Base-by-base conservation (phyloP, 2,113 vertebrate species). In the Seriola rivoliana region DNA sequence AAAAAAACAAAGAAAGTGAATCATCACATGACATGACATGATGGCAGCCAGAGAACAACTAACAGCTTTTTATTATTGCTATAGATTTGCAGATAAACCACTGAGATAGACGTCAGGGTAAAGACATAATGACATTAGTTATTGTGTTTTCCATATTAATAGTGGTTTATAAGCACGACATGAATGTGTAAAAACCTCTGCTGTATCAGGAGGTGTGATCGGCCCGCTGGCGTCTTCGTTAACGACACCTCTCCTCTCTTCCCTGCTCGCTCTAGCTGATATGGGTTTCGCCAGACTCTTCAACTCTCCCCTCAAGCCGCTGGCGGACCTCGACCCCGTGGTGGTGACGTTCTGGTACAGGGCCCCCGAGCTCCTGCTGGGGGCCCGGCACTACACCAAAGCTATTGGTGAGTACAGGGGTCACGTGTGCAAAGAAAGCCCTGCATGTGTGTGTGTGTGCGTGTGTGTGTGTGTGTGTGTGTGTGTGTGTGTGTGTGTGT, bases 241-340 rank as follows among this genome's bases (percentile, higher is more conserved):
- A n/a, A 81, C 67, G 3, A 38, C 38, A 1, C 59, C 7, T 64
- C 1, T 67, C 64, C 44, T 85, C 57, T 81, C 32, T 16, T 1
- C 71, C 19, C 46, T 0, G 54, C 8, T 71, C 64, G 40, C 19
- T 66, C 69, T 92, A 99, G 98, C 98, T 93, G 98, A 99, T 92
- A 99, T 99, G 98, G 98, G 98, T 93, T 99, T 99, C 95, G 98
- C 98, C 92, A 95, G 98, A 65, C 96, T 99, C 91, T 99, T 99
- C 96, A 99, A 99, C 96, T 99, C 98, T 94, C 98, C 98, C 92
- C 96, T 99, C 90, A 99, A 99, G 96, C 98, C 98, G 88, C 97
- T 99, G 96, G 98, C 98, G 46, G 98, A 99, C 95, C 95, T 99
- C 81, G 98, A 99, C 95, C 98, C 98, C 59, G 98, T 99, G 93